A percentile compares a stretch with the other conserved stretches of the same genome.
These are phyloP conservation scores for Puffinus mauretanicus DNA, from an alignment of 2,113 vertebrate genomes.

Conservation along the genomic window DNA sequence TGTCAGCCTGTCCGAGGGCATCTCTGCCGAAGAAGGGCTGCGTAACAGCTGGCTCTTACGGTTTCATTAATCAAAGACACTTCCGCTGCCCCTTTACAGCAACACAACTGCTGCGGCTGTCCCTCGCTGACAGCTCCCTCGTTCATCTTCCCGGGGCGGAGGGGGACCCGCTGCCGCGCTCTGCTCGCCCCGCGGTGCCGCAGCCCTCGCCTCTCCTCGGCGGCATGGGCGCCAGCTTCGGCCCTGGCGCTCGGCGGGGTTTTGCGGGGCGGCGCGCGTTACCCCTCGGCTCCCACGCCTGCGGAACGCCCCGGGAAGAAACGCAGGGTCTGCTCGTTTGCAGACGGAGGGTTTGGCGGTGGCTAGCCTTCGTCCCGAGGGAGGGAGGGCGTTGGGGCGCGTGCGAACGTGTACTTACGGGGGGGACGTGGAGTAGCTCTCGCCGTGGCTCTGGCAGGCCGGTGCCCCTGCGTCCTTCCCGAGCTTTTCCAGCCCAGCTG, in stretches of 20 bases:
- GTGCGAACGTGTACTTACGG: accelerated
- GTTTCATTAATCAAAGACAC: slow-evolving; percentile 96
- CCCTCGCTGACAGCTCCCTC: slow-evolving; percentile 86
- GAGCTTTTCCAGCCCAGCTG: not conserved
- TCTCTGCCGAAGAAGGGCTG: slow-evolving; percentile 69
- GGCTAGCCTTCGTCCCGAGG: not conserved
- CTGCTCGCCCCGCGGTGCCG: accelerated
- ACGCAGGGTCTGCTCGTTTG: not conserved
- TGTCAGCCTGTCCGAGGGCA: slow-evolving; percentile 12
- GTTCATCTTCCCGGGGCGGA: slow-evolving; percentile 82
- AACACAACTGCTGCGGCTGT: slow-evolving; percentile 87
- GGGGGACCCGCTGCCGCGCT: not conserved
- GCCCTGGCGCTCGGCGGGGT: accelerated
- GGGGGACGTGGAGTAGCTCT: not conserved
- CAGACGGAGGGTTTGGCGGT: no score
- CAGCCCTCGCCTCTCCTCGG: accelerated
- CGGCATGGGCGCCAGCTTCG: accelerated
- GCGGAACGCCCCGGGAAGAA: not conserved
- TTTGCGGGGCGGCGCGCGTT: not conserved
- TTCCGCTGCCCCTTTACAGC: slow-evolving; percentile 96
- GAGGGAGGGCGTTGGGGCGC: not conserved
- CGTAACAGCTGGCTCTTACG: slow-evolving; percentile 79
- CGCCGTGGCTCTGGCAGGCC: not conserved
- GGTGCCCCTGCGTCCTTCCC: not conserved
- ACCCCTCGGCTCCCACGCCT: accelerated